phyloP scores from a whole-genome alignment of 2,797 vertebrate genomes.

The Sandelia bainsii region DNA sequence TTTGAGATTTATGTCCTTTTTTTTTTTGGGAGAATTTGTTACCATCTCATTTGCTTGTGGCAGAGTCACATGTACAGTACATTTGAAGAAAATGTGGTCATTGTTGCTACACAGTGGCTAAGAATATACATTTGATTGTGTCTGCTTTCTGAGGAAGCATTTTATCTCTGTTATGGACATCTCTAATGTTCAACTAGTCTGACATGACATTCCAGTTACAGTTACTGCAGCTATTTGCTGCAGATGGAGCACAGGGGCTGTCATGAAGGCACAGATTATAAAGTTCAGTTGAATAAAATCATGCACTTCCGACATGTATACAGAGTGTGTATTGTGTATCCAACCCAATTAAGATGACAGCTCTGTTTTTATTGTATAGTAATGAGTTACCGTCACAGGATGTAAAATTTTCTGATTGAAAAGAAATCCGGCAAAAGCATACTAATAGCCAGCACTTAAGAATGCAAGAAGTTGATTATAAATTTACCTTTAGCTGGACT shows the following conservation, averaged over 20 bases:
- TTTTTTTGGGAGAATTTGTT: conserved; percentile 28
- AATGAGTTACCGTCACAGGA: conserved; percentile 37
- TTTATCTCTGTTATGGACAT: conserved; percentile 64
- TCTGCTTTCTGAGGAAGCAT: conserved; percentile 85
- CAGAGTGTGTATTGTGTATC: neutral
- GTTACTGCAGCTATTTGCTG: conserved; percentile 32
- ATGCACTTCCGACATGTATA: conserved; percentile 11
- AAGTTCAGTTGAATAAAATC: conserved; percentile 31
- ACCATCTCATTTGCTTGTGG: conserved; percentile 47
- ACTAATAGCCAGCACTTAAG: conserved; percentile 25
- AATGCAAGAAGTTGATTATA: conserved; percentile 25
- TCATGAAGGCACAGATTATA: conserved; percentile 18
- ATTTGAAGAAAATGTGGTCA: conserved; percentile 46
- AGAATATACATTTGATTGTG: conserved; percentile 61
- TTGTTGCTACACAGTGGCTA: conserved; percentile 63
- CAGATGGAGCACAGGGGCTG: conserved; percentile 20
- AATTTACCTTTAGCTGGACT: conserved; percentile 27
- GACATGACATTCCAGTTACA: conserved; percentile 41
- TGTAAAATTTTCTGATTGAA: conserved; percentile 6
- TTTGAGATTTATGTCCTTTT: conserved; percentile 23
- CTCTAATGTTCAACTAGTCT: conserved; percentile 62
- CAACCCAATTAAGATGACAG: neutral
- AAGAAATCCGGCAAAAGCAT: conserved; percentile 8
- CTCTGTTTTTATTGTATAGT: conserved; percentile 25
- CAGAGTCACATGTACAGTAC: conserved; percentile 49